Evolutionary conservation across 2,113 vertebrate genomes (phyloP), one percentile per base, ranked within the genome.

Genomic region (Taurulus bubalis): DNA sequence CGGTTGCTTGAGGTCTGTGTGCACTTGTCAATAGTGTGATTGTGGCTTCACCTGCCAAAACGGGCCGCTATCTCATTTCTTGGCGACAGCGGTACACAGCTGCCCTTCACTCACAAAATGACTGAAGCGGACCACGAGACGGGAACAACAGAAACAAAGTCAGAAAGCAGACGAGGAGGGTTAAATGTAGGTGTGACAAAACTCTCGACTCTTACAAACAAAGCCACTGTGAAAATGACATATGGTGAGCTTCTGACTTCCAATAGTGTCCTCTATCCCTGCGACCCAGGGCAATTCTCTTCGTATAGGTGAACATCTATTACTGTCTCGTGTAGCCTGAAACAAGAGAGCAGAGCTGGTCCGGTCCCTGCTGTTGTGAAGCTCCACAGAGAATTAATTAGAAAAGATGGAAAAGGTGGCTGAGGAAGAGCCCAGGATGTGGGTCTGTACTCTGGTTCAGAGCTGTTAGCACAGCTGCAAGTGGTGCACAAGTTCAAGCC

Each of bases 321-420:
- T 87, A 90, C 77, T 89, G 88, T 90, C 90, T 87, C 34, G 49
- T 47, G 56, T 26, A 88, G 80, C 73, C 74, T 71, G 80, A 82
- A 90, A 86, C 83, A 73, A 84, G 71, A 88, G 82, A 85, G 84
- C 67, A 70, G 69, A 87, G 81, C 75, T 63, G 49, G 71, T 67
- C 32, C 5, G 53, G 75, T 81, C 84, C 83, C 79, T 0, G 82
- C 85, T 90, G 90, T 83, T 90, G 85, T 82, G 82, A 82, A 58
- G 47, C 77, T 90, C 89, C 85, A 16, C 6, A 26, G 86, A 91
- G 89, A 78, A 90, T 90, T 90, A 87, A 93, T 94, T 91, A 92
- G 75, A 70, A 89, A 92, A 86, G 83, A 86, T 89, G 86, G 75
- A 70, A 89, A 92, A 85, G 83, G 87, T 89, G 87, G 80, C 88